A percentile compares a stretch with the other conserved stretches of the same genome.
Conservation (phyloP, 2,888 invertebrate genomes). For the Timema podura region DNA sequence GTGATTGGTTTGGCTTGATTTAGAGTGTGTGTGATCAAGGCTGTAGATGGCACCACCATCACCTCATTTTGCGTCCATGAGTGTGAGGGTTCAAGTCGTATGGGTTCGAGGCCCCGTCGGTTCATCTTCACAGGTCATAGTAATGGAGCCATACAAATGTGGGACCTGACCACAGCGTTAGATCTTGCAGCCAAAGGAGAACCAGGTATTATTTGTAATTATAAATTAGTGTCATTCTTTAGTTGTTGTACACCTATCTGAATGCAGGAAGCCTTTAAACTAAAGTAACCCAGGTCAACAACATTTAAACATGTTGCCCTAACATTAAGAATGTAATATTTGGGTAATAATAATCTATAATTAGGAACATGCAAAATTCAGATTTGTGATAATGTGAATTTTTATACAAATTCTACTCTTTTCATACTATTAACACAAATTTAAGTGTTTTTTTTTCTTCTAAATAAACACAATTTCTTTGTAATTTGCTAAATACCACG, state of each 20-base stretch:
- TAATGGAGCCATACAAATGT: constrained; percentile 93
- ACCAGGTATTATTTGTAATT: constrained; percentile 39
- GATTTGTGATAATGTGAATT: no score
- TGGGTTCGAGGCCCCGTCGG: constrained; percentile 82
- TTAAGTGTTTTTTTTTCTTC: no score
- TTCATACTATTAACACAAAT: no score
- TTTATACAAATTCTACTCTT: no score
- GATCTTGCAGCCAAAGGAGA: constrained; percentile 60
- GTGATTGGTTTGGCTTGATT: no score
- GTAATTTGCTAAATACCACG: no score
- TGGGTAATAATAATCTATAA: no score
- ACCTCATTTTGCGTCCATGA: constrained; percentile 96
- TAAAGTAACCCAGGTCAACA: background rate
- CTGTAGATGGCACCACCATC: constrained; percentile 90
- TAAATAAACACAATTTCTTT: no score
- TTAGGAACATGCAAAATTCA: no score
- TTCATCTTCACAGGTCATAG: constrained; percentile 90
- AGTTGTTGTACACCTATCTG: background rate
- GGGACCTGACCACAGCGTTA: constrained; percentile 95
- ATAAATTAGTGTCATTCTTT: background rate
- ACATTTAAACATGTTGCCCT: no score
- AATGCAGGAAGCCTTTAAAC: background rate
- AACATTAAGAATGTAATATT: no score
- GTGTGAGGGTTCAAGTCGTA: constrained; percentile 92
- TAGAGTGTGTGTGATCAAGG: constrained; percentile 89